Evolutionary conservation across 2,888 invertebrate species (phyloP).

Genomic region (Galeopsomyia nigrocyanea): DNA sequence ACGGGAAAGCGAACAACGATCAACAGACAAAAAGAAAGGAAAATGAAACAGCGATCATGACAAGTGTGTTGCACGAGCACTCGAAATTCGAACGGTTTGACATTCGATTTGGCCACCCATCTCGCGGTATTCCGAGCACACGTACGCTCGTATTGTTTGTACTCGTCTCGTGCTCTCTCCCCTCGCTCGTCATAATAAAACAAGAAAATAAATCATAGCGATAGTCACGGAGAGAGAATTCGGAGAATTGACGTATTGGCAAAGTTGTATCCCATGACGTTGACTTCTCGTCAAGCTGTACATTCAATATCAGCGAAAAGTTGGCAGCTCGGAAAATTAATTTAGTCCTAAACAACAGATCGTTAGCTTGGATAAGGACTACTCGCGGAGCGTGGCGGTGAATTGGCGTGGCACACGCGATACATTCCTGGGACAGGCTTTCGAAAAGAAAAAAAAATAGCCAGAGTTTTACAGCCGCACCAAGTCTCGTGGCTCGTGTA

Average conservation of each 20-base stretch:
- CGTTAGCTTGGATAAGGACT: constrained; percentile 42
- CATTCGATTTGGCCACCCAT: constrained; percentile 40
- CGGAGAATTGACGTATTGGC: constrained; percentile 22
- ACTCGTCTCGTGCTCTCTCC: neutral
- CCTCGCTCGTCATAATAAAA: constrained; percentile 7
- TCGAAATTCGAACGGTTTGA: constrained; percentile 35
- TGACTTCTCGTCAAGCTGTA: neutral
- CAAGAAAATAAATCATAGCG: constrained; percentile 26
- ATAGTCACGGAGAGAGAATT: neutral
- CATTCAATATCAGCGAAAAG: constrained; percentile 49
- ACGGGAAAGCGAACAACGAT: no score
- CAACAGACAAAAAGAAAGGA: no score
- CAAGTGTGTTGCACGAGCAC: constrained; percentile 22
- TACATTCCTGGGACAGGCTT: constrained; percentile 49
- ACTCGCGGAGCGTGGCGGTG: constrained; percentile 21
- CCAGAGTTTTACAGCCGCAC: no score
- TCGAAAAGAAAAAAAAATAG: constrained; percentile 39
- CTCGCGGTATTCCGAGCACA: neutral
- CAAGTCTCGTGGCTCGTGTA: no score
- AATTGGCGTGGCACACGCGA: constrained; percentile 53
- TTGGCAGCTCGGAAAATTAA: constrained; percentile 52
- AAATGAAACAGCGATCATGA: constrained; percentile 15
- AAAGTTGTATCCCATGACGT: constrained; percentile 29
- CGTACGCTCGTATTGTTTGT: no score
- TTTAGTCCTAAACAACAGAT: constrained; percentile 52